Evolutionary conservation across 2,888 invertebrate genomes (phyloP).

Genomic region (Conchocele bisecta): DNA sequence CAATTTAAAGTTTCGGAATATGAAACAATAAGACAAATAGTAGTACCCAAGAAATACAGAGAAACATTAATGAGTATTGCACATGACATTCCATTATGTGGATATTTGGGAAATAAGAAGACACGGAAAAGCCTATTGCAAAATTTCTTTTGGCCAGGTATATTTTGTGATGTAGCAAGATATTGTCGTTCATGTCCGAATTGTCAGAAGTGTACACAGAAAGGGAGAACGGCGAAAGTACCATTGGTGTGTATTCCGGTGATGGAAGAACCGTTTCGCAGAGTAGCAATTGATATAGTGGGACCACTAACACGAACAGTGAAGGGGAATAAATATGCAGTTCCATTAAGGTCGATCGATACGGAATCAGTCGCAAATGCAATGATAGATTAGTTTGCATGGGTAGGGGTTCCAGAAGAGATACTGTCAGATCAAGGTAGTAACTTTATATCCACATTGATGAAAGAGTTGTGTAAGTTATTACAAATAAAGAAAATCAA

Average conservation of each 20-base stretch:
- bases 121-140: slow-evolving; percentile 6
- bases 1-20: neutral
- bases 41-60: neutral
- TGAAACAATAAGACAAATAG: neutral
- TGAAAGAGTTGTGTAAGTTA: slow-evolving; percentile 7
- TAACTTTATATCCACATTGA: slow-evolving; percentile 10
- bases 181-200: slow-evolving; percentile 16
- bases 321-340: neutral
- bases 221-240: neutral
- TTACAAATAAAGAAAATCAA: slow-evolving; percentile 1
- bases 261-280: neutral
- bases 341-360: slow-evolving; percentile 5
- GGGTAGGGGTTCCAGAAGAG: slow-evolving; percentile 17
- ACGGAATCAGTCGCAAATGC: slow-evolving; percentile 6
- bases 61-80: neutral
- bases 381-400: neutral
- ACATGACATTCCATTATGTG: slow-evolving; percentile 9
- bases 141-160: slow-evolving; percentile 23
- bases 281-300: slow-evolving; percentile 8
- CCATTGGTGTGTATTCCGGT: neutral
- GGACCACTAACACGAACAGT: slow-evolving; percentile 6
- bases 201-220: slow-evolving; percentile 5
- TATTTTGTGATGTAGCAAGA: neutral
- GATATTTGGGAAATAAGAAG: slow-evolving; percentile 16
- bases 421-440: slow-evolving; percentile 17